phyloP scores from a whole-genome alignment of 2,797 vertebrate genomes.

The Apodemus agrarius region DNA sequence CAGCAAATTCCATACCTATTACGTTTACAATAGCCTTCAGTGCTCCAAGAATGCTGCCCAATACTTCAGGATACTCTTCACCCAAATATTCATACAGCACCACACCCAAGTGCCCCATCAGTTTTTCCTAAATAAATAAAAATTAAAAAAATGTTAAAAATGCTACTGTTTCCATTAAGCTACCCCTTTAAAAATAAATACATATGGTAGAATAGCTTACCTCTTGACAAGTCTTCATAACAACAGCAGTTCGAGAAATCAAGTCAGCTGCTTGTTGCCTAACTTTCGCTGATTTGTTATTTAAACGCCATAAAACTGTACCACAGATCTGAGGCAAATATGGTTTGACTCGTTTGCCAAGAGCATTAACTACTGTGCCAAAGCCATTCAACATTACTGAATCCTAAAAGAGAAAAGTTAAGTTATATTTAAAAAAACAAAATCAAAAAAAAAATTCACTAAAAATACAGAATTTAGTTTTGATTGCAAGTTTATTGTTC shows the following conservation, averaged over 20 bases:
- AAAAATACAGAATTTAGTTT: constrained; percentile 10
- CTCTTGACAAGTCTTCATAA: constrained; percentile 99
- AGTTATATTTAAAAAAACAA: background rate
- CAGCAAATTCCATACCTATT: constrained; percentile 91
- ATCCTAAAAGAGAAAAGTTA: constrained; percentile 88
- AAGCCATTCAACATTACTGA: constrained; percentile 99
- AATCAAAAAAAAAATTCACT: background rate
- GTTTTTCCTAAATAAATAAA: constrained; percentile 93
- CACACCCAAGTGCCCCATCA: constrained; percentile 99
- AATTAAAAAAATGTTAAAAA: constrained; percentile 51
- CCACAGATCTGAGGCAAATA: constrained; percentile 99
- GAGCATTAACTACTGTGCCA: constrained; percentile 98
- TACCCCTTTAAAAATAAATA: background rate
- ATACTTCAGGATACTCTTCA: constrained; percentile 98
- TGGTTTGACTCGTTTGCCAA: constrained; percentile 98
- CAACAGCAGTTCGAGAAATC: constrained; percentile 98
- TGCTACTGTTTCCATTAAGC: background rate
- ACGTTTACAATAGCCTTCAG: constrained; percentile 99
- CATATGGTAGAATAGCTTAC: constrained; percentile 82
- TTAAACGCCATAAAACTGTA: constrained; percentile 99
- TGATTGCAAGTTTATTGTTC: background rate
- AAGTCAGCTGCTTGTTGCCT: constrained; percentile 98
- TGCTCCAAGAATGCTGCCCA: constrained; percentile 98
- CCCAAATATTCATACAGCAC: constrained; percentile 99
- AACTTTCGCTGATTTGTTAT: constrained; percentile 99